Conservation (phyloP, 2,797 vertebrate species). For the Petrocephalus sullivani region DNA sequence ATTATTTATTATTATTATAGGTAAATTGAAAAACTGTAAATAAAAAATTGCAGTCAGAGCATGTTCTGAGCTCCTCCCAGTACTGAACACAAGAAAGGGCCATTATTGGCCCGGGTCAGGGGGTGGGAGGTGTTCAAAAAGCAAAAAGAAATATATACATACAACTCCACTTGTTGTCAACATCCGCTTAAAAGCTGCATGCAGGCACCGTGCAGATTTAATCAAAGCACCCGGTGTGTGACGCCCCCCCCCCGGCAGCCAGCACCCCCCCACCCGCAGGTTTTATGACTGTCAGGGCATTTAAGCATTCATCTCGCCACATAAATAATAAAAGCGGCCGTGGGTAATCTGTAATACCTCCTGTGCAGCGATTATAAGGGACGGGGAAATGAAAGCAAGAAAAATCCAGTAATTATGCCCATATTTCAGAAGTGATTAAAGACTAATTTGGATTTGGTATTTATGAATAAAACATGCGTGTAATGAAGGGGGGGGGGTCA, state of each 20-base stretch:
- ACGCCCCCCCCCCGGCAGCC: background rate
- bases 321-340: constrained; percentile 59
- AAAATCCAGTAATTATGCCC: constrained; percentile 62
- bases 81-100: background rate
- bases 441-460: constrained; percentile 65
- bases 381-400: constrained; percentile 35
- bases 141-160: background rate
- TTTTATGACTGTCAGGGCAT: constrained; percentile 52
- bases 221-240: background rate
- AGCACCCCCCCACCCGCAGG: constrained; percentile 15
- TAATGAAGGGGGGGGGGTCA: constrained; percentile 56
- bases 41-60: background rate
- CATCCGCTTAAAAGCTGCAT: background rate
- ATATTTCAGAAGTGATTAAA: constrained; percentile 47
- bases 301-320: constrained; percentile 53
- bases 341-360: constrained; percentile 63
- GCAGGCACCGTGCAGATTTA: background rate
- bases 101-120: background rate
- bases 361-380: background rate
- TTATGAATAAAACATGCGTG: constrained; percentile 71
- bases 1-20: no score
- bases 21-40: background rate
- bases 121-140: background rate
- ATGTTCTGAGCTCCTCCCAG: background rate
- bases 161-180: background rate